Percentiles rank a stretch among this genome's conserved stretches.
These are phyloP conservation scores for Melieria omissa DNA, from an alignment of 2,888 invertebrate genomes.

Conservation along the genomic window DNA sequence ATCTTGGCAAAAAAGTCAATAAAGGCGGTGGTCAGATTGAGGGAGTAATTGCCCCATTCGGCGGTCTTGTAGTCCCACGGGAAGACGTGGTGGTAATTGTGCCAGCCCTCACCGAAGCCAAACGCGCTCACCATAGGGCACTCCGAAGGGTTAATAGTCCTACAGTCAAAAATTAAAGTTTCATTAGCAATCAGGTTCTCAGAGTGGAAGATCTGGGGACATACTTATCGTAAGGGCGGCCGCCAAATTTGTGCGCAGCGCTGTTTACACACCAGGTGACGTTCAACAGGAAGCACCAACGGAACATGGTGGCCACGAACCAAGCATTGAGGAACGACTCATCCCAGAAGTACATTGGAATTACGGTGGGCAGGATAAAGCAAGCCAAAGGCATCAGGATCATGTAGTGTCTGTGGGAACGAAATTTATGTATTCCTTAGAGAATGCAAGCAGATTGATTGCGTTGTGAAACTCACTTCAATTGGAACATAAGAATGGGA, in stretches of 20 bases:
- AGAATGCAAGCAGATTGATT: neutral
- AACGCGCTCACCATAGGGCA: constrained; percentile 72
- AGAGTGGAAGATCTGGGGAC: constrained; percentile 42
- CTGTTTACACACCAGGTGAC: constrained; percentile 92
- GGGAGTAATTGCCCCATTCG: constrained; percentile 77
- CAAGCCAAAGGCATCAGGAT: constrained; percentile 78
- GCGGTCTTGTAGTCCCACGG: constrained; percentile 88
- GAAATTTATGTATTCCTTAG: neutral
- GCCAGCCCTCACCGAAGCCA: constrained; percentile 80
- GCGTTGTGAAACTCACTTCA: constrained; percentile 74
- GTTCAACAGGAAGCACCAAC: constrained; percentile 83
- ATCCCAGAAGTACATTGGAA: constrained; percentile 82
- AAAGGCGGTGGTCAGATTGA: constrained; percentile 81
- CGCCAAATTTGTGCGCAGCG: constrained; percentile 84
- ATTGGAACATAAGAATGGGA: constrained; percentile 85
- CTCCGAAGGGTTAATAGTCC: constrained; percentile 75
- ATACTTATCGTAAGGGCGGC: constrained; percentile 79
- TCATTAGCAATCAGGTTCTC: neutral
- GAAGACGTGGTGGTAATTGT: constrained; percentile 85
- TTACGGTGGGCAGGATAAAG: constrained; percentile 79
- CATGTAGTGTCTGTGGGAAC: constrained; percentile 75
- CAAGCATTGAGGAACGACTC: constrained; percentile 76
- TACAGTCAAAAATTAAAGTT: constrained; percentile 44
- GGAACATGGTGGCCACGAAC: constrained; percentile 76
- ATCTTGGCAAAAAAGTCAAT: constrained; percentile 84